Base-by-base conservation (phyloP, 2,797 vertebrate genomes). In the Balearica regulorum region DNA sequence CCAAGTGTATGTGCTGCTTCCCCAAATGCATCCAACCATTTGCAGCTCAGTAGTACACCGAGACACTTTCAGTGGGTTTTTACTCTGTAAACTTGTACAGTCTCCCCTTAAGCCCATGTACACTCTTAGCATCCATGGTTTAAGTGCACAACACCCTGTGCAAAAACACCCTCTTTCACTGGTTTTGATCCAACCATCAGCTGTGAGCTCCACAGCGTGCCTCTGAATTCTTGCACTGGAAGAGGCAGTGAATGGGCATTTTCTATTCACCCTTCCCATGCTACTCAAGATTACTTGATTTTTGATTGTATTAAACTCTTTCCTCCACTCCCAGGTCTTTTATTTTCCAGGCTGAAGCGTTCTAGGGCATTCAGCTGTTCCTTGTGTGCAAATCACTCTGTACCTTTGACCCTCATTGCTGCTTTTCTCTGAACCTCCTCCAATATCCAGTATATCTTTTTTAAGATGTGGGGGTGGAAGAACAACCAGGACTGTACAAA, bases 351-450 rank as follows among this genome's bases (percentile, higher is more conserved):
- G 33, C 29, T 86, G 58, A 72, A 87, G 48, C 5, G 2, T 82
- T 89, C 62, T 82, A 53, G 54, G 43, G 25, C 31, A 55, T 44
- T 88, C 44, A 87, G 61, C 58, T 70, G 29, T 43, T 94, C 62
- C 58, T 72, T 84, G 17, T 79, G 51, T 82, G 54, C 73, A 93
- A 89, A 79, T 31, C 60, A 5, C 73, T 70, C 54, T 48, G 25
- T 48, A 33, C 11, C 51, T 96, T 87, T 83, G 60, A 70, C 19
- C 21, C 19, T 79, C 33, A 55, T 79, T 70, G 51, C 13, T 84
- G 55, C 31, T 77, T 92, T 94, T 57, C 60, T 94, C 64, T 93
- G 86, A 92, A 90, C 41, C 31, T 83, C 48, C n/a, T 95, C 64
- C 71, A 85, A 13, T 77, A 85, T 91, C 51, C 75, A 57, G 35